Evolutionary conservation across 2,113 vertebrate species (phyloP), one percentile per base, ranked within the genome.

Genomic region (Nesogale talazaci): DNA sequence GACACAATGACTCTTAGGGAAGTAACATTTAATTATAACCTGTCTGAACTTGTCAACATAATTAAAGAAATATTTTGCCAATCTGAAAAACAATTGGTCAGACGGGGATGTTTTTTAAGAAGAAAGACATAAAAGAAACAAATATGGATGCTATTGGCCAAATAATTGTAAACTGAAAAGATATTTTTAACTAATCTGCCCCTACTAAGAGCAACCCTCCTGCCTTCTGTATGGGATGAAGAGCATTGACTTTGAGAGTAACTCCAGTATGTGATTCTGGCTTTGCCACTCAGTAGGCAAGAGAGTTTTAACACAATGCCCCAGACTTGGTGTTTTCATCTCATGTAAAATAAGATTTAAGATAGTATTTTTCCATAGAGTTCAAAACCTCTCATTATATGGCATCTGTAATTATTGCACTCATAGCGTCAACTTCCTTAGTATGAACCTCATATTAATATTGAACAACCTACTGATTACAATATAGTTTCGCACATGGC

Each of bases 161-260:
- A 78, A 94, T 83, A 76, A 86, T 4, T 81, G 11, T 93, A 94
- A 34, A 46, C 69, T 0, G 11, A 29, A 90, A 83, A 81, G 79
- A 85, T 38, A 85, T 75, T 81, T 11, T 67, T 77, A 90, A 1
- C 1, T 78, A 20, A 61, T 86, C 79, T 79, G 74, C 6, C 61
- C 42, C 14, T n/a, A 42, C 0, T 27, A 81, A 38, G 4, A 59
- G 9, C 25, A 63, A 2, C 1, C 6, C 19, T 79, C 6, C 61
- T 86, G 2, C 2, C 31, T 7, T 67, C 3, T 42, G 7, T 16
- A 67, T 88, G 5, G 31, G 59, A 69, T 67, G 22, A 65, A 27
- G 20, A 23, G 23, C 83, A 72, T 1, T 81, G 6, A 1, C 59
- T 87, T 92, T 90, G 20, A 90, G 16, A 86, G 23, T 80, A 17